phyloP scores from a whole-genome alignment of 2,797 vertebrate species.

The Acrossocheilus wenchowensis region DNA sequence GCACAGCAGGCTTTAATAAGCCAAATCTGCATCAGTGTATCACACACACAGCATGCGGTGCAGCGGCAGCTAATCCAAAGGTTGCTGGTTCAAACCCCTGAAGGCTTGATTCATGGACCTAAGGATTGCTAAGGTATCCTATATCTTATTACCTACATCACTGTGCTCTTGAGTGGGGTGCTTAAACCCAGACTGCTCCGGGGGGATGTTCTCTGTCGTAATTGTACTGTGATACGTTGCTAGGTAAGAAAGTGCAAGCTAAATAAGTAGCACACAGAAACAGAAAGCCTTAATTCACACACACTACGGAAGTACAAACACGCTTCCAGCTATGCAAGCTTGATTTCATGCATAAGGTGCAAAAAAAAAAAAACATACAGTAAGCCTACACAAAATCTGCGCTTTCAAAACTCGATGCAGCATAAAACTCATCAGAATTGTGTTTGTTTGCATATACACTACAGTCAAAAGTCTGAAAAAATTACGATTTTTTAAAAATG shows the following conservation, averaged over 20 bases:
- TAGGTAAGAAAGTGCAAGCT: conserved; percentile 14
- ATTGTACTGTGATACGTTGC: neutral
- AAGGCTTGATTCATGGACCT: conserved; percentile 26
- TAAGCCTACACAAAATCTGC: neutral
- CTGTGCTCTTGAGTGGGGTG: neutral
- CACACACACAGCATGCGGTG: conserved; percentile 5
- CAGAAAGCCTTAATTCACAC: neutral
- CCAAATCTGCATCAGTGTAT: conserved; percentile 15
- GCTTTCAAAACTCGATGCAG: neutral
- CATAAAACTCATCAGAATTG: neutral
- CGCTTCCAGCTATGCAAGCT: neutral
- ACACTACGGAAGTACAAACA: neutral
- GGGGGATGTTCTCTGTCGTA: conserved; percentile 1
- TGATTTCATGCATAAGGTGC: neutral
- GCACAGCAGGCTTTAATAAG: conserved; percentile 19
- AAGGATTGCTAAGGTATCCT: conserved; percentile 14
- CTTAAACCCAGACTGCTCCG: conserved; percentile 20
- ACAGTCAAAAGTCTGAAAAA: neutral
- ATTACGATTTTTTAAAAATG: neutral
- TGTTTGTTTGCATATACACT: neutral
- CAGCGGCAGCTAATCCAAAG: conserved; percentile 21
- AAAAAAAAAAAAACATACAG: neutral
- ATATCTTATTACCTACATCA: conserved; percentile 7
- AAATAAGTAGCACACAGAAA: conserved; percentile 5
- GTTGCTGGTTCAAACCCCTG: conserved; percentile 19